Base-by-base conservation (phyloP, 2,888 invertebrate genomes). In the Erebia aethiops region DNA sequence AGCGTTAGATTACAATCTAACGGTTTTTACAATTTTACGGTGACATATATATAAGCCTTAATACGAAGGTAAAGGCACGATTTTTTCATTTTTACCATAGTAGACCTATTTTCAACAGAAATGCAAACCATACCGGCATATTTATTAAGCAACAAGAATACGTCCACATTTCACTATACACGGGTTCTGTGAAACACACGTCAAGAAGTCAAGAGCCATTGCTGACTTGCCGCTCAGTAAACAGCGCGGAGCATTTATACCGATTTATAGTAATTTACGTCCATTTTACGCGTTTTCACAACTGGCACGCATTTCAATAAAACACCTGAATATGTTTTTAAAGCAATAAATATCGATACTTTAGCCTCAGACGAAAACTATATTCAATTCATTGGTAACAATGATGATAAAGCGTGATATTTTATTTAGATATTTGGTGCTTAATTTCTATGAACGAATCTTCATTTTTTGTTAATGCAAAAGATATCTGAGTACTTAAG, bases 221-320 rank as follows among this genome's bases (percentile, higher is more conserved):
- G 67, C 68, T 56, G 71, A 61, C 56, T 73, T 71, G 65, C 56
- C 66, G 56, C 67, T 58, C 35, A 26, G 65, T 71, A 74, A 82
- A 82, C 78, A 77, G 77, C 80, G 80, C 9, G 1, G 56, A 21
- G 66, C 66, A 57, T 66, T 56, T 57, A 66, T 81, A 78, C 80
- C 80, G 81, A 81, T 87, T 83, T 84, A 85, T 80, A 80, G 80
- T 86, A 82, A 87, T 86, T 87, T 84, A 86, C 77, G 82, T 74
- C 78, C 77, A 79, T 79, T 84, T 86, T 82, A 84, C 79, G 83
- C 77, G 74, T 73, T 65, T 84, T 84, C 84, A 84, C 79, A 81
- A 83, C 81, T 82, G 56, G 80, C 79, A 80, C 72, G 75, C 78
- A 74, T 79, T 81, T 81, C 79, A 81, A 81, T 82, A 82, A 82